Evolutionary conservation across 2,113 vertebrate genomes (phyloP).

Genomic region (Theropithecus gelada): DNA sequence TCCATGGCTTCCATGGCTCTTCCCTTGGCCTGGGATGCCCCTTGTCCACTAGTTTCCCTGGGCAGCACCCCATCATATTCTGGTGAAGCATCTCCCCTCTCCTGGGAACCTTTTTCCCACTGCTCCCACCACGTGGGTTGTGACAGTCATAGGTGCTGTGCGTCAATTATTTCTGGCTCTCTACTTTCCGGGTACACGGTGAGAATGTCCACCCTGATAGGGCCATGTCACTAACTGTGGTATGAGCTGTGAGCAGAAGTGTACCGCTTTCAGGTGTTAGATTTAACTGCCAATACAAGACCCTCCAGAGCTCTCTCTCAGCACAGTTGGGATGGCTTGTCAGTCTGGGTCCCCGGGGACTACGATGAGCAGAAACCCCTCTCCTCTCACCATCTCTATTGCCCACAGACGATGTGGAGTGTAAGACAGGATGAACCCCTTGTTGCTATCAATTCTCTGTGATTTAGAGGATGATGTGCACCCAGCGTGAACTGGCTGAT

Average conservation of each 20-base stretch:
- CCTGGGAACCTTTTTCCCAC: not conserved
- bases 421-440: not conserved
- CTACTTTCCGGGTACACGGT: not conserved
- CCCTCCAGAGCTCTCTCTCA: not conserved
- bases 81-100: not conserved
- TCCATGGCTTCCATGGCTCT: not conserved
- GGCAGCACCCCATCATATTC: not conserved
- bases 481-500: not conserved
- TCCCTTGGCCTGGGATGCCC: not conserved
- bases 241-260: not conserved
- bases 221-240: not conserved
- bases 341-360: not conserved
- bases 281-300: not conserved
- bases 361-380: not conserved
- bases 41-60: rapidly evolving
- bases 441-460: not conserved
- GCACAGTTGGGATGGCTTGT: not conserved
- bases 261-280: not conserved
- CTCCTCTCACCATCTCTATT: too few relatives aligned
- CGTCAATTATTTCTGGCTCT: not conserved
- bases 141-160: not conserved
- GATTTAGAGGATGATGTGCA: not conserved
- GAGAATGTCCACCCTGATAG: not conserved
- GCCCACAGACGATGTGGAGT: too few relatives aligned
- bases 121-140: not conserved